Percentiles rank a stretch among this genome's conserved stretches.
These are phyloP conservation scores for Chiloscyllium plagiosum DNA, from an alignment of 2,113 vertebrate species.

Conservation along the genomic window DNA sequence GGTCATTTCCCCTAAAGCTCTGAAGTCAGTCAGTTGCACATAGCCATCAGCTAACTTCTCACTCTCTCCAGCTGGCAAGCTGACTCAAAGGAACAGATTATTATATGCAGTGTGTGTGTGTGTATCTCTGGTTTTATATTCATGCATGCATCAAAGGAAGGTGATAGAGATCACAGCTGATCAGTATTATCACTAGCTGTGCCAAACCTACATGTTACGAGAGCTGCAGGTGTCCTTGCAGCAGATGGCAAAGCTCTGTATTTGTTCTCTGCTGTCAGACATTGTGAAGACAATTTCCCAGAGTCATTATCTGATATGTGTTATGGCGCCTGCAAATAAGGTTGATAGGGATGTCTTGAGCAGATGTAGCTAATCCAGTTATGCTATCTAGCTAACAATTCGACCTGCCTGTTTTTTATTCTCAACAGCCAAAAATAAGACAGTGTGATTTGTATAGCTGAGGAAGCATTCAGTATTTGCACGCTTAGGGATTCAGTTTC, in stretches of 20 bases:
- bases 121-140: background rate
- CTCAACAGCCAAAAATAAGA: background rate
- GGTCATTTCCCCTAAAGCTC: background rate
- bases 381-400: background rate
- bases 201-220: background rate
- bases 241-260: slow-evolving; percentile 5
- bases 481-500: background rate
- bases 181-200: background rate
- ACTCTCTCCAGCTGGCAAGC: background rate
- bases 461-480: background rate
- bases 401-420: background rate
- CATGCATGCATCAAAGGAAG: background rate
- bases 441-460: background rate
- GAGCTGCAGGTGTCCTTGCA: background rate
- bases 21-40: background rate
- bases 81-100: background rate
- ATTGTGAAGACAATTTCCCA: background rate
- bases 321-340: background rate
- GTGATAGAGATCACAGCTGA: background rate
- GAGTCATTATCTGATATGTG: background rate
- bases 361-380: background rate
- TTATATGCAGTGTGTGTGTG: background rate
- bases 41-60: background rate
- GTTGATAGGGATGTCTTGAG: background rate
- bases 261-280: background rate